These are phyloP conservation scores for Diarsia rubi DNA, from an alignment of 2,888 invertebrate species.

Conservation along the genomic window DNA sequence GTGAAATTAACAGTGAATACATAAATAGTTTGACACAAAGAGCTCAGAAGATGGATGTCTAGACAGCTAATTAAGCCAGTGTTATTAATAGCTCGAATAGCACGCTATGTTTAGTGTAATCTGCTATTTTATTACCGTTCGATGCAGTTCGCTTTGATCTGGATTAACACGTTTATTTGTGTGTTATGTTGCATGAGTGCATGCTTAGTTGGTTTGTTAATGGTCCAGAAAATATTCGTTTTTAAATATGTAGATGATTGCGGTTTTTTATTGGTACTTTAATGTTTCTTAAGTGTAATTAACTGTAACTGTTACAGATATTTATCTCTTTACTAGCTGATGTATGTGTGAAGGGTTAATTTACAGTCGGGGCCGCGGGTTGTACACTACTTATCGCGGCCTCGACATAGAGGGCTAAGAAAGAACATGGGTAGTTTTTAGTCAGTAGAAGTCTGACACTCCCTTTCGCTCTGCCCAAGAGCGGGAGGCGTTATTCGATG, in stretches of 20 bases:
- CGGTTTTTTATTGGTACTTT: constrained; percentile 15
- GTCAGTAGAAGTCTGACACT: no score
- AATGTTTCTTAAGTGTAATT: constrained; percentile 26
- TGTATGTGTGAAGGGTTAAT: no score
- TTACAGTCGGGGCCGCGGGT: no score
- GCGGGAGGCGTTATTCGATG: no score
- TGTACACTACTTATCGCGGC: no score
- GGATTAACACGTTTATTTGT: constrained; percentile 37
- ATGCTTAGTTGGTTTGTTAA: constrained; percentile 38
- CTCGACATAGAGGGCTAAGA: no score
- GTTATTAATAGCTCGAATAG: constrained; percentile 58
- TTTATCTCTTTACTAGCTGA: no score
- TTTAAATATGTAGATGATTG: background rate
- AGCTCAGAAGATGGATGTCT: constrained; percentile 65
- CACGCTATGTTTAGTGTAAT: constrained; percentile 45
- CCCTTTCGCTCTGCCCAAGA: no score
- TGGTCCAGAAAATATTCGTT: constrained; percentile 21
- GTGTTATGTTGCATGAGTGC: constrained; percentile 32
- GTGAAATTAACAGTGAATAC: constrained; percentile 56
- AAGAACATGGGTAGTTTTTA: no score
- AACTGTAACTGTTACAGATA: background rate
- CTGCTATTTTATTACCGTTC: constrained; percentile 39
- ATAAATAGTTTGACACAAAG: constrained; percentile 40
- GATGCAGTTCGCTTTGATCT: constrained; percentile 41
- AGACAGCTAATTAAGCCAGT: constrained; percentile 63